Conservation (phyloP, 2,113 vertebrate genomes). For the Lamprologus callipterus region DNA sequence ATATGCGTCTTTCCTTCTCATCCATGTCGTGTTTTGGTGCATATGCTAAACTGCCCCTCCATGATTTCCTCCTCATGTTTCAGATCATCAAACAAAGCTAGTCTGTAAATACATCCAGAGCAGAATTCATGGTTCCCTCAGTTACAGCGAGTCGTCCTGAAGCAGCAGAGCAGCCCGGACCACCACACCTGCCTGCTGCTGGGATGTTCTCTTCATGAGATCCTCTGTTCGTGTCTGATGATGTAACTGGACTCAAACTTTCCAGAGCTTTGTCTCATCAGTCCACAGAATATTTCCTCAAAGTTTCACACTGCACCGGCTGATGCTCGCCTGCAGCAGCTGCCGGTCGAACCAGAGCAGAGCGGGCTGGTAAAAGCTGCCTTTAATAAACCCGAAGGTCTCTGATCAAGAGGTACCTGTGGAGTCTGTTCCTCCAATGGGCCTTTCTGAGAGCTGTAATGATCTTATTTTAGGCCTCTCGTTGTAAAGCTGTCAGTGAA, state of each 20-base stretch:
- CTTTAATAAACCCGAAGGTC: not conserved
- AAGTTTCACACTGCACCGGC: rapidly evolving
- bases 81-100: not conserved
- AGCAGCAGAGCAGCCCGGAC: not conserved
- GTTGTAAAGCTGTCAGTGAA: not conserved
- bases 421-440: not conserved
- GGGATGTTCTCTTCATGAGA: not conserved
- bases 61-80: not conserved
- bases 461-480: not conserved
- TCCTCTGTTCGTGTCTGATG: not conserved
- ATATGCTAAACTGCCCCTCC: not conserved
- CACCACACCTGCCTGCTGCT: not conserved
- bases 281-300: not conserved
- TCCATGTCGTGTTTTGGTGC: not conserved
- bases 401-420: not conserved
- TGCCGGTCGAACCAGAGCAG: not conserved
- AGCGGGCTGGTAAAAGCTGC: not conserved
- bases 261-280: not conserved
- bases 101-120: not conserved
- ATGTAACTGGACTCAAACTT: not conserved
- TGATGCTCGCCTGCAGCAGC: not conserved
- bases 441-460: not conserved
- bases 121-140: not conserved
- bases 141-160: not conserved
- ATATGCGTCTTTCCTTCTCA: not conserved